Evolutionary conservation across 2,888 invertebrate genomes (phyloP), one percentile per base, ranked within the genome.

Genomic region (Sphaerophoria rueppellii): DNA sequence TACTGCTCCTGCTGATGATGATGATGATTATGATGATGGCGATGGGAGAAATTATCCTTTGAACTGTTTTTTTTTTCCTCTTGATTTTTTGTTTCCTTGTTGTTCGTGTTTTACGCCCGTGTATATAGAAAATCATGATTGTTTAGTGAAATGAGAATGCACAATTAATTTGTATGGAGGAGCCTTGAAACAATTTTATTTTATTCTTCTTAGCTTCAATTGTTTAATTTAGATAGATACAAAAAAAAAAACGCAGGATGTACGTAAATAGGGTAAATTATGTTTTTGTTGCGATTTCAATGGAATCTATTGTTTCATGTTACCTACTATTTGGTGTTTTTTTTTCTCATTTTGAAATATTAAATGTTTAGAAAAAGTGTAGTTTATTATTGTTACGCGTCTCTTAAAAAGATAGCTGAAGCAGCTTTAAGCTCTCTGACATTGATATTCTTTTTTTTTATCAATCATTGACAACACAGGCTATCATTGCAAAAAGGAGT

Each of bases 121-220:
- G 11, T 43, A 43, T 43, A 43, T 4, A 6, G 14, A 65, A 16
- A 65, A 61, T 46, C 61, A 50, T 50, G 50, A 65, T 65, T 65
- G 65, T 65, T 50, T 50, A 65, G 65, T 65, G 50, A 65, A 50
- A 65, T 65, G 65, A 34, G 65, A 50, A 65, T 65, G 65, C 65
- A 65, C 65, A 65, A 65, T 65, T 65, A 65, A 65, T 65, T 65
- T 65, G 65, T 65, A 43, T 50, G 16, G 48, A 65, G 14, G 35
- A 65, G 34, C 65, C 65, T 65, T 65, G 65, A 50, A 50, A 34
- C 11, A 46, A 35, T 65, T 65, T 65, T 54, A 32, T 54, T 52
- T 32, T 24, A 46, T 48, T 48, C 14, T 32, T 24, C 11, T 43
- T 43, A 11, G 9, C 12, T 43, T 6, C 12, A 7, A 11, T 6